Percentiles rank a stretch among this genome's conserved stretches.
These are phyloP conservation scores for Poecilia velifera DNA, from an alignment of 2,797 vertebrate species.

Conservation along the genomic window DNA sequence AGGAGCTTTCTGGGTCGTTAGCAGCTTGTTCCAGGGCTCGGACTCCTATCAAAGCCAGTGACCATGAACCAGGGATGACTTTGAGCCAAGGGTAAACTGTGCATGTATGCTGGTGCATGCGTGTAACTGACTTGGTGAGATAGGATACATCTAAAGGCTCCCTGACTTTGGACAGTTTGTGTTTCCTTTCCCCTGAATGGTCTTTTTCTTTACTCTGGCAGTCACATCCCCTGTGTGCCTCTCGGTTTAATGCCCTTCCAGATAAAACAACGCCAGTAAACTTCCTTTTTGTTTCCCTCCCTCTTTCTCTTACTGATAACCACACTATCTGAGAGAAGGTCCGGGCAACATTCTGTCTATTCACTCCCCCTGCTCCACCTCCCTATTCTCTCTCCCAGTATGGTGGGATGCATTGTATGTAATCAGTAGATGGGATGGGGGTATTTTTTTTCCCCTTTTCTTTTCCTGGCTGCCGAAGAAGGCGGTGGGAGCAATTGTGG, in stretches of 20 bases:
- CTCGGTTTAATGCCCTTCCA: constrained; percentile 65
- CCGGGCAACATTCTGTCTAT: constrained; percentile 60
- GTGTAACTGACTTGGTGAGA: constrained; percentile 42
- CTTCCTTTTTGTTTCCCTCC: constrained; percentile 70
- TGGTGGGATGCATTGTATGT: constrained; percentile 63
- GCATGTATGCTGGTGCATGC: constrained; percentile 16
- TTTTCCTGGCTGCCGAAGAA: constrained; percentile 42
- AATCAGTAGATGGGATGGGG: constrained; percentile 60
- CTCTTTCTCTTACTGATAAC: constrained; percentile 70
- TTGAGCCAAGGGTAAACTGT: constrained; percentile 67
- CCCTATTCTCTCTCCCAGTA: constrained; percentile 34
- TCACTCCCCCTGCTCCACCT: constrained; percentile 27
- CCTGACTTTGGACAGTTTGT: constrained; percentile 61
- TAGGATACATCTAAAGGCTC: constrained; percentile 52
- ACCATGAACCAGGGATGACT: constrained; percentile 69
- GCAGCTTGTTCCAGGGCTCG: constrained; percentile 54
- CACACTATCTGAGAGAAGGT: constrained; percentile 72
- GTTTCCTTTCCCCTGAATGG: constrained; percentile 44
- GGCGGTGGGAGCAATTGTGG: constrained; percentile 40
- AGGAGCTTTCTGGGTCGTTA: constrained; percentile 66
- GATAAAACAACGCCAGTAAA: constrained; percentile 76
- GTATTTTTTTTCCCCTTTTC: constrained; percentile 26
- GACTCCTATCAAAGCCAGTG: constrained; percentile 64
- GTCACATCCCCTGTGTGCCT: constrained; percentile 63
- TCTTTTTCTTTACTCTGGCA: constrained; percentile 47